A percentile compares a stretch with the other conserved stretches of the same genome.
These are phyloP conservation scores for Mesocentrotus franciscanus DNA, from an alignment of 53 echinoderm and acorn worm species.

Conservation along the genomic window DNA sequence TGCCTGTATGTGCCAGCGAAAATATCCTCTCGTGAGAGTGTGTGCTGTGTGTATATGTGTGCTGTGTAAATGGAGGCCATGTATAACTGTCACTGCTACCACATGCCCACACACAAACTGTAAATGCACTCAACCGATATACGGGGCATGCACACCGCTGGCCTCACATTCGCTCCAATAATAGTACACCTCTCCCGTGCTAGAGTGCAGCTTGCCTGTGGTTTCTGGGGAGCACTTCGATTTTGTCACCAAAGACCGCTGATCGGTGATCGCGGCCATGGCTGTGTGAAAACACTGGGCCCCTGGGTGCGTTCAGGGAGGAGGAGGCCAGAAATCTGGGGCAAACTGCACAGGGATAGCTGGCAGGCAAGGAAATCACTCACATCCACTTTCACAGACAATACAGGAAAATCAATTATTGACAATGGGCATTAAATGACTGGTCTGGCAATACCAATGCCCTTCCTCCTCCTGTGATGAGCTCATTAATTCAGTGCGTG, in stretches of 20 bases:
- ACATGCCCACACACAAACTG: constrained; percentile 69
- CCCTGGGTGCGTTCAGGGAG: constrained; percentile 56
- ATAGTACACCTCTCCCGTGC: constrained; percentile 59
- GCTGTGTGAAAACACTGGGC: constrained; percentile 63
- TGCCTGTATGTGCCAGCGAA: constrained; percentile 63
- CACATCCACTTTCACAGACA: constrained; percentile 31
- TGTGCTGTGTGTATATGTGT: constrained; percentile 52
- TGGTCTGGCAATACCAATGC: not conserved
- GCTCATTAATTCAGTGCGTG: constrained; percentile 46
- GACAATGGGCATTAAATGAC: constrained; percentile 64
- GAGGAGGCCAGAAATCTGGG: constrained; percentile 43
- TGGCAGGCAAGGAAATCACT: constrained; percentile 40
- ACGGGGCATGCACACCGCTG: constrained; percentile 43
- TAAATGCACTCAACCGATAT: constrained; percentile 67
- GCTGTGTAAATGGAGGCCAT: constrained; percentile 58
- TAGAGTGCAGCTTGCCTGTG: constrained; percentile 64
- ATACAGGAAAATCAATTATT: constrained; percentile 63
- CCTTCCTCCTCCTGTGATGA: constrained; percentile 26
- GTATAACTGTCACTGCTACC: constrained; percentile 66
- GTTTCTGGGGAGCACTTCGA: constrained; percentile 69
- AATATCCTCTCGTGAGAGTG: not conserved
- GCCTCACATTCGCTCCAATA: constrained; percentile 63
- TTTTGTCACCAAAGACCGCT: constrained; percentile 62
- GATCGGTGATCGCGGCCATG: constrained; percentile 37
- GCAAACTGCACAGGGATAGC: constrained; percentile 46